These are phyloP conservation scores for Fabriciana adippe DNA, from an alignment of 2,888 invertebrate species.

Conservation along the genomic window DNA sequence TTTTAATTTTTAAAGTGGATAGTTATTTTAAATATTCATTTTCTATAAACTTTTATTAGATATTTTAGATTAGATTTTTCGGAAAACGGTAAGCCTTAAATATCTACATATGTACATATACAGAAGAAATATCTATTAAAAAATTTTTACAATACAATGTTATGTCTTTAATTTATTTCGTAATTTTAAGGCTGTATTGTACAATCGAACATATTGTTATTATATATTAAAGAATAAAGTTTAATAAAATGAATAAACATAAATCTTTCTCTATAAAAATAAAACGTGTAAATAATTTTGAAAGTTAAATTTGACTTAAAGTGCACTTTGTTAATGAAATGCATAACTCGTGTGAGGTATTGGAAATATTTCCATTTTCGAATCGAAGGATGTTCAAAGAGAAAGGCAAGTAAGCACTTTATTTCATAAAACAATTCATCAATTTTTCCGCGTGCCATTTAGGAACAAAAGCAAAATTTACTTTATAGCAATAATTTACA, in stretches of 20 bases:
- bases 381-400: slow-evolving; percentile 66
- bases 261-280: background rate
- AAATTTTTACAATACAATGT: no score
- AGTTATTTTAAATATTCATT: background rate
- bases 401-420: slow-evolving; percentile 64
- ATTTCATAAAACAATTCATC: slow-evolving; percentile 52
- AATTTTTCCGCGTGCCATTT: slow-evolving; percentile 14
- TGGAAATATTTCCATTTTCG: slow-evolving; percentile 52
- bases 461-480: background rate
- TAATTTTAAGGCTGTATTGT: no score
- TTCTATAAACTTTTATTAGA: background rate
- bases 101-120: no score
- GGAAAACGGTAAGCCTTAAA: no score
- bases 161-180: no score
- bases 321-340: slow-evolving; percentile 6
- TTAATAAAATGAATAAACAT: background rate
- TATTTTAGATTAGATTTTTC: no score
- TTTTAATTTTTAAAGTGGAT: slow-evolving; percentile 5
- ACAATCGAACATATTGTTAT: no score
- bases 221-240: background rate
- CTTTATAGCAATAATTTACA: background rate
- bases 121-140: no score
- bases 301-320: background rate
- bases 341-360: slow-evolving; percentile 9
- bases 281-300: background rate